Evolutionary conservation across 2,888 invertebrate species (phyloP).

Genomic region (Scaptomyza polygonia): DNA sequence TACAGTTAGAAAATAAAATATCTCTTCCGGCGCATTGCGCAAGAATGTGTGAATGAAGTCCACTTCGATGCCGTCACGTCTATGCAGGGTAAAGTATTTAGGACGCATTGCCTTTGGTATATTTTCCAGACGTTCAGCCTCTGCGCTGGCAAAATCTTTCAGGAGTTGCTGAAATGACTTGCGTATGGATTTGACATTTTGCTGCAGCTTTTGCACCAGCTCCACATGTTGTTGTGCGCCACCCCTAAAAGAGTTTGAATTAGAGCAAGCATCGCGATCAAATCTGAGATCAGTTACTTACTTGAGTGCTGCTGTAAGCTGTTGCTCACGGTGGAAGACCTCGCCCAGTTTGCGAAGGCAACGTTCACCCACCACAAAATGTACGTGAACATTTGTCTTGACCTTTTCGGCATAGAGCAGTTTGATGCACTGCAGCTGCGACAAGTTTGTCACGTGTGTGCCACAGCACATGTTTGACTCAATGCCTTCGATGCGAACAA

Average conservation of each 20-base stretch:
- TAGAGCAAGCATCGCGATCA: not conserved
- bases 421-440: constrained; percentile 88
- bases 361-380: constrained; percentile 90
- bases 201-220: constrained; percentile 90
- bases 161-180: constrained; percentile 88
- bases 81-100: constrained; percentile 86
- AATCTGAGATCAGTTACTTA: constrained; percentile 83
- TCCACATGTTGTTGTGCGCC: constrained; percentile 89
- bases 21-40: constrained; percentile 86
- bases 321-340: constrained; percentile 88
- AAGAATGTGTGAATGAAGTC: constrained; percentile 90
- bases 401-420: constrained; percentile 89
- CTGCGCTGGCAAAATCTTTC: constrained; percentile 89
- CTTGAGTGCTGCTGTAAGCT: constrained; percentile 89
- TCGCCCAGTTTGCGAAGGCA: constrained; percentile 87
- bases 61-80: constrained; percentile 90
- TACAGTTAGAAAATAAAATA: constrained; percentile 89
- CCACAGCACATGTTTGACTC: constrained; percentile 95
- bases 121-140: constrained; percentile 87
- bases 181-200: constrained; percentile 87
- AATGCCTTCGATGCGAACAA: constrained; percentile 90
- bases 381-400: constrained; percentile 88
- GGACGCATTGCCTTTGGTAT: constrained; percentile 85
- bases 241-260: constrained; percentile 85
- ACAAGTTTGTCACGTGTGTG: constrained; percentile 91